Base-by-base conservation (phyloP, 2,888 invertebrate species). In the Megamerina dolium region DNA sequence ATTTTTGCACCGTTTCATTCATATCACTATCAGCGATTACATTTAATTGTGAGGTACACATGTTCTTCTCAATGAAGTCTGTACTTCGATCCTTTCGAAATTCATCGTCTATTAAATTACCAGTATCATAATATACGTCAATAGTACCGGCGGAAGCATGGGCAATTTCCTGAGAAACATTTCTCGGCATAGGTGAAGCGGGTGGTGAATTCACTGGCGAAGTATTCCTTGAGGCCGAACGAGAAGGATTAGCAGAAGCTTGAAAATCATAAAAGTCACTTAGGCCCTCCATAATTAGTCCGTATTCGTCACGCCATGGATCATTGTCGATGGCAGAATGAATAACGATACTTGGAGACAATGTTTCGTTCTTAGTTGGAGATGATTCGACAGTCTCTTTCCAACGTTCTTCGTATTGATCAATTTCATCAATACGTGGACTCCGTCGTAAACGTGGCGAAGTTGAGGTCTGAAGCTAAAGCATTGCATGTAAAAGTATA, bases 251-350 rank as follows among this genome's bases (percentile, higher is more conserved):
- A 0, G 61, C 53, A 0, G 71, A 68, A 14, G 68, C 71, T 8
- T 64, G 59, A 40, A 70, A 70, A 32, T 70, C 70, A 18, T 70
- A 70, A 30, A 70, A 70, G 37, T 71, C 70, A 48, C 71, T 70
- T 3, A 70, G 45, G 0, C 70, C 70, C 49, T 69, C 63, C 59
- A 68, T 56, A 0, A 70, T 37, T 4, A 63, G 45, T 2, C 63
- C 68, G 14, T 64, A 49, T 21, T 60, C 47, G 54, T 68, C 68
- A 1, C 63, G 57, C 64, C 68, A 68, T 1, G 63, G 50, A 5
- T 53, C 64, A n/a, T 57, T 60, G 23, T 68, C 68, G 12, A 61
- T 54, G 13, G 63, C 51, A 16, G 43, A 46, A 3, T 58, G 56
- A 6, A 68, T 37, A 10, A 44, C 50, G 12, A 60, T 58, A 5